A percentile compares a stretch with the other conserved stretches of the same genome.
Evolutionary conservation across 2,797 vertebrate genomes (phyloP).

Genomic region (Taenioides sp.): DNA sequence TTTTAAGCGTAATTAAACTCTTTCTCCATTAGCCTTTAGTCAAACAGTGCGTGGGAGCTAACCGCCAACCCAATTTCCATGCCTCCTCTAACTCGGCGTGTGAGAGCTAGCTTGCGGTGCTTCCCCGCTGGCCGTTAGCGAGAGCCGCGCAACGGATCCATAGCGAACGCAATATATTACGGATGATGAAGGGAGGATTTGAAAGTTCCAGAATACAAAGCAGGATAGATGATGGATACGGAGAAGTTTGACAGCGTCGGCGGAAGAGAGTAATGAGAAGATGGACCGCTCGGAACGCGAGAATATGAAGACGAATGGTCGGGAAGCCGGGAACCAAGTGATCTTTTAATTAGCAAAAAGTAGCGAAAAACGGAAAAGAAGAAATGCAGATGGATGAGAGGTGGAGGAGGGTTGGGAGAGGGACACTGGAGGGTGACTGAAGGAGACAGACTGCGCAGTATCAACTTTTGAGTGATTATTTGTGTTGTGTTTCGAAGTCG

Average conservation of each 20-base stretch:
- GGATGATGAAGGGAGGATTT: slow-evolving; percentile 28
- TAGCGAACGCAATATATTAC: slow-evolving; percentile 24
- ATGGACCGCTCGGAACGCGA: slow-evolving; percentile 40
- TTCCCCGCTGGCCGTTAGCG: no score
- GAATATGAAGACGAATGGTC: slow-evolving; percentile 64
- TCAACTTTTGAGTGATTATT: no score
- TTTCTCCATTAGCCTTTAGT: no score
- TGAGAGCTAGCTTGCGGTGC: no score
- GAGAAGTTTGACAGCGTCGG: slow-evolving; percentile 44
- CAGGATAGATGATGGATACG: slow-evolving; percentile 60
- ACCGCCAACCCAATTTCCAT: no score
- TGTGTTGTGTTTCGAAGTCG: no score
- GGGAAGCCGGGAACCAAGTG: slow-evolving; percentile 37
- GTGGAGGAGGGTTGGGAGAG: slow-evolving; percentile 16
- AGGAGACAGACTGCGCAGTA: no score
- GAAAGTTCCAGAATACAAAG: slow-evolving; percentile 33
- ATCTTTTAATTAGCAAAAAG: slow-evolving; percentile 63
- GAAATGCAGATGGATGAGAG: slow-evolving; percentile 2
- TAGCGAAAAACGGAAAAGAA: slow-evolving; percentile 38
- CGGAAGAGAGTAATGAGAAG: slow-evolving; percentile 66
- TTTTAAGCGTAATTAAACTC: no score
- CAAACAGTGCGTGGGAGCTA: no score
- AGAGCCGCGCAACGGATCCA: slow-evolving; percentile 4
- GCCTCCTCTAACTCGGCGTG: no score
- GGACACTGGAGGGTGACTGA: slow-evolving; percentile 36